phyloP scores from a whole-genome alignment of 30 jellyfish, hydroid and myxozoan species.

The Nemopilema nomurai region DNA sequence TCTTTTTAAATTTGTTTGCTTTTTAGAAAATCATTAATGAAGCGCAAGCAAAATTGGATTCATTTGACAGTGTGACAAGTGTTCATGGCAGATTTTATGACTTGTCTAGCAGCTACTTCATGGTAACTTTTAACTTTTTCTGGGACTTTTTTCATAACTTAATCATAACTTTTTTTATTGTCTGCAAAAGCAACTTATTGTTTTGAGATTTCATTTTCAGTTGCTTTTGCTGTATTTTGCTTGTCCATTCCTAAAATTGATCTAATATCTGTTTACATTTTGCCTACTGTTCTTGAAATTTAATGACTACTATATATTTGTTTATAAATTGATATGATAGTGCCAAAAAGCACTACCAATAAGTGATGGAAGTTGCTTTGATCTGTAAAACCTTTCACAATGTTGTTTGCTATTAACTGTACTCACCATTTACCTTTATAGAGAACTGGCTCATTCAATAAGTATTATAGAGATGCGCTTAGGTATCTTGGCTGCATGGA shows the following conservation, averaged over 20 bases:
- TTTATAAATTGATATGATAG: not conserved
- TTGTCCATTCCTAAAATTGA: no score
- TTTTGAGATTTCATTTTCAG: no score
- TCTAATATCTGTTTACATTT: no score
- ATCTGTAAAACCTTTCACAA: no score
- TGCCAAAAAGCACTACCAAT: no score
- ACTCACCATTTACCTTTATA: not conserved
- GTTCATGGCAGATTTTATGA: constrained; percentile 95
- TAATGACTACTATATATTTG: not conserved
- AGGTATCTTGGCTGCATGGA: constrained; percentile 95
- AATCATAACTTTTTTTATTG: not conserved
- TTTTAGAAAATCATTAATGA: constrained; percentile 71
- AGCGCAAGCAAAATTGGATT: constrained; percentile 81
- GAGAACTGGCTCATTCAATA: constrained; percentile 83
- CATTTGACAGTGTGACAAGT: constrained; percentile 85
- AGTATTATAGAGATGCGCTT: constrained; percentile 89
- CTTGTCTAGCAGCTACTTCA: constrained; percentile 85
- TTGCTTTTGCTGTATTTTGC: no score
- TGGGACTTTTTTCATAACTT: not conserved
- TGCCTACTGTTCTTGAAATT: not conserved
- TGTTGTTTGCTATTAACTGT: not conserved
- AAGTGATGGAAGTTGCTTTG: no score
- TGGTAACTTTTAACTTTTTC: constrained; percentile 72
- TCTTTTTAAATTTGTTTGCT: not conserved
- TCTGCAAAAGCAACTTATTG: no score